A percentile compares a stretch with the other conserved stretches of the same genome.
phyloP scores from a whole-genome alignment of 2,113 vertebrate genomes.

The Pygoscelis adeliae region DNA sequence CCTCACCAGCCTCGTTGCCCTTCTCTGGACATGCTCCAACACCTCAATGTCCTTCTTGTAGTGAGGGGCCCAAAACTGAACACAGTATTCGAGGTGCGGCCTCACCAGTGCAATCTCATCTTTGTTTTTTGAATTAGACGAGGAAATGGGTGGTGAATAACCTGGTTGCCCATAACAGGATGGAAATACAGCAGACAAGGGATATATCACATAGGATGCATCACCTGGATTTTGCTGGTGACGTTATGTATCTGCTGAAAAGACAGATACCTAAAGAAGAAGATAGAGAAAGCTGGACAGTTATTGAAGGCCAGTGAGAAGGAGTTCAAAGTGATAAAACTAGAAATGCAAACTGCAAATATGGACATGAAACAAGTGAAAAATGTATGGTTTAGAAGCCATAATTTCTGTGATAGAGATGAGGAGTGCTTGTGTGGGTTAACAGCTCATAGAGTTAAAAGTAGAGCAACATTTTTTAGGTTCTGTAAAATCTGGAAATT shows the following conservation, averaged over 20 bases:
- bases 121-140: neutral
- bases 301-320: neutral
- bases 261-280: neutral
- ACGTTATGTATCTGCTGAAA: neutral
- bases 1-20: too few relatives aligned
- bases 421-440: neutral
- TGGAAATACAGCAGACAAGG: neutral
- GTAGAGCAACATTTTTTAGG: neutral
- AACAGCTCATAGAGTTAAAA: neutral
- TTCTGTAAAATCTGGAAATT: neutral
- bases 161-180: neutral
- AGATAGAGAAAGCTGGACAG: neutral
- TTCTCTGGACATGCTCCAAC: too few relatives aligned
- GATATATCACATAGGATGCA: neutral
- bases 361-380: neutral
- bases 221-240: neutral
- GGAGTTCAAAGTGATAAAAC: neutral
- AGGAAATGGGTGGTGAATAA: neutral
- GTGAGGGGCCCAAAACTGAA: too few relatives aligned
- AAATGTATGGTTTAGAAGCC: neutral
- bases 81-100: too few relatives aligned
- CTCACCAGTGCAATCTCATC: neutral
- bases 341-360: neutral
- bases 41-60: too few relatives aligned
- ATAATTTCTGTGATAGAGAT: neutral